Conservation (phyloP, 1,140 invertebrate genomes). For the Leptinotarsa undecemlineata region DNA sequence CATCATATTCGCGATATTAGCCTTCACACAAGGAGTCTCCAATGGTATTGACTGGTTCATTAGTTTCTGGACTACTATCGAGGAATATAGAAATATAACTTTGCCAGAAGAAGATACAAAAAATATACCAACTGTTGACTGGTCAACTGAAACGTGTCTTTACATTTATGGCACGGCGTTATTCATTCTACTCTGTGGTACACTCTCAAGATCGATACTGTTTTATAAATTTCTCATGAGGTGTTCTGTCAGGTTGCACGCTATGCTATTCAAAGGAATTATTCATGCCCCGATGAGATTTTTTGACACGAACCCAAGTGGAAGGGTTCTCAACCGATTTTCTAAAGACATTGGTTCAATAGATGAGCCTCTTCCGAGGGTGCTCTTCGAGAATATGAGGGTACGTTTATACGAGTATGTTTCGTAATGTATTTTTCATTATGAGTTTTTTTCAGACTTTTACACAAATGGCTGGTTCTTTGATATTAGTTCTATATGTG, state of each 20-base stretch:
- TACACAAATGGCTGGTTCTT: constrained; percentile 57
- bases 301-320: constrained; percentile 82
- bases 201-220: constrained; percentile 56
- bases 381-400: constrained; percentile 67
- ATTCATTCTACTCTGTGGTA: constrained; percentile 55
- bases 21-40: constrained; percentile 70
- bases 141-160: constrained; percentile 52
- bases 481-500: constrained; percentile 63
- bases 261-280: constrained; percentile 66
- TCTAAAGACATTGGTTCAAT: constrained; percentile 61
- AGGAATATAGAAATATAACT: constrained; percentile 34
- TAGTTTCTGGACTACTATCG: constrained; percentile 67
- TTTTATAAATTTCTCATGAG: constrained; percentile 70
- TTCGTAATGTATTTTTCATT: neutral
- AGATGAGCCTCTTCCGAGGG: constrained; percentile 67
- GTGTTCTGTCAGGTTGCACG: constrained; percentile 68
- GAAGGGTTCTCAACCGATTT: constrained; percentile 50
- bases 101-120: constrained; percentile 4
- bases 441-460: constrained; percentile 54
- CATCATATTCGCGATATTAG: constrained; percentile 61
- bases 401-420: constrained; percentile 43
- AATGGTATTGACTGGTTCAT: constrained; percentile 79
- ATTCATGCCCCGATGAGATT: constrained; percentile 72
- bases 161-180: constrained; percentile 60
- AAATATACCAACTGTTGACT: constrained; percentile 19